Evolutionary conservation across 2,888 invertebrate genomes (phyloP), one percentile per base, ranked within the genome.

Genomic region (Euclidia mi): DNA sequence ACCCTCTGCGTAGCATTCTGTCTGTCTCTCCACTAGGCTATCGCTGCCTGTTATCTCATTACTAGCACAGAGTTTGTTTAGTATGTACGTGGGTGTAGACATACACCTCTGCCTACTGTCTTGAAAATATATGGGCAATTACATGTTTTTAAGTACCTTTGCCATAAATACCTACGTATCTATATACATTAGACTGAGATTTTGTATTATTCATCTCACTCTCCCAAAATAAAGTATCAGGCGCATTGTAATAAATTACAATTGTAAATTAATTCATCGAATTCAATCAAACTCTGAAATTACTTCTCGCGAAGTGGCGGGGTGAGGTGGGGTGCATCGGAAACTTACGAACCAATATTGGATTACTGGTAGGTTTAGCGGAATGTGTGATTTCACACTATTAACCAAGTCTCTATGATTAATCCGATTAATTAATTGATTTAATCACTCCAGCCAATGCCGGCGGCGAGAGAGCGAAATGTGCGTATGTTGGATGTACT

Each of bases 211-310:
- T 11, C 14, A 32, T 12, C 11, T 11, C 7, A 10, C 25, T 15
- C 14, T 31, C 10, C 34, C 28, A 47, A 47, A 29, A 47, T 47
- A 47, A 41, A 42, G 34, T 53, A 63, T 51, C 53, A 42, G 52
- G 47, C 47, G 55, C 56, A 60, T 51, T 56, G 40, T 53, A 70
- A 63, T 67, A 56, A 70, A 71, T 71, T 70, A 70, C 64, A 71
- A 67, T 71, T 64, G 68, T 67, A 71, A 70, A 71, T 67, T 60
- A 71, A 63, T 71, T 56, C 57, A 68, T 56, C 57, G 72, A 59
- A 71, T 55, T 53, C 17, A 34, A 45, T 50, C 61, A 46, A 58
- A 56, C 47, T 62, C 50, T 52, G 45, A 45, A 47, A 69, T 65
- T 71, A 71, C 46, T 56, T 56, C 40, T 35, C 44, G 12, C 9